Evolutionary conservation across 2,797 vertebrate species (phyloP), one percentile per base, ranked within the genome.

Genomic region (Acanthurus lineatus): DNA sequence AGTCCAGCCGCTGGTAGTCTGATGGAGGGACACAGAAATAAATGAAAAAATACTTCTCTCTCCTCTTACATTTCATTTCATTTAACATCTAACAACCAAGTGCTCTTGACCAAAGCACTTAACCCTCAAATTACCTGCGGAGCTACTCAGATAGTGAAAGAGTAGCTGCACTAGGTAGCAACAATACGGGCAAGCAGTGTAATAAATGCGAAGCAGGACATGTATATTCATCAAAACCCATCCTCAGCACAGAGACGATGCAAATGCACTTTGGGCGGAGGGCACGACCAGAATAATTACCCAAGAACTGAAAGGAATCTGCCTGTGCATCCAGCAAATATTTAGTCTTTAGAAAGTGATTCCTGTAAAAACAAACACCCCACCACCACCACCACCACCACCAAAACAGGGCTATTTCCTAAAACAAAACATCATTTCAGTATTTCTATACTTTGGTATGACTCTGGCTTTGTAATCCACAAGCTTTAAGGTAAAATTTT

Each of bases 211-310:
- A 81, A 87, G 56, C 54, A 82, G 72, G 51, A 64, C 74, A 87
- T 92, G 79, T 78, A 76, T 88, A 91, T 88, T 91, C 79, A 91
- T 92, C 73, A 83, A 66, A 80, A 81, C 35, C 68, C 42, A 73
- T 82, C 87, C 79, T 56, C 68, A 67, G 79, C 69, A 69, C 53
- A 53, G 79, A 86, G 69, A 82, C 20, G 8, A 83, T 73, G 71
- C 71, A 79, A 88, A 86, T 82, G 25, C 71, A 86, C 58, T 60
- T 48, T 42, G 49, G 69, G 71, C 72, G 84, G 73, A 79, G 49
- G 82, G 82, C 86, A 87, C 77, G 25, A 78, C 47, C 44, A 69
- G 84, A 89, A 84, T 89, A 86, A 87, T 81, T 88, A 81, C 28
- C 22, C 12, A 80, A 83, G 38, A 42, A 81, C 54, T 80, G 69